A percentile compares a stretch with the other conserved stretches of the same genome.
Conservation (phyloP, 2,888 invertebrate genomes). For the Laspeyria flexula region DNA sequence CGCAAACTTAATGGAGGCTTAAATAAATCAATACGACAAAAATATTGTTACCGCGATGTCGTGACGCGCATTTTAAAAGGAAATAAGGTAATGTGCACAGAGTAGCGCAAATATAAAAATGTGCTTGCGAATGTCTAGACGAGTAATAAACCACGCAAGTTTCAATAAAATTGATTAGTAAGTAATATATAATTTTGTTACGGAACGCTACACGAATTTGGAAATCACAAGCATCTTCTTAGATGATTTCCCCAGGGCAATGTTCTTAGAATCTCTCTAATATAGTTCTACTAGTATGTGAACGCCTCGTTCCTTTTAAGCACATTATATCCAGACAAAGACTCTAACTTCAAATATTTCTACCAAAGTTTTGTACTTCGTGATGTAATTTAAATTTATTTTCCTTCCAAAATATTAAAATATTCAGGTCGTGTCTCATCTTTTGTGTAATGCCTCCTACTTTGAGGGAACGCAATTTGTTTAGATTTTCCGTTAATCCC, state of each 20-base stretch:
- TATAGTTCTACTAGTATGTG: conserved; percentile 2
- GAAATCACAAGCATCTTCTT: conserved; percentile 53
- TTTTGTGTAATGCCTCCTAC: conserved; percentile 20
- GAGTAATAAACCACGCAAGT: conserved; percentile 14
- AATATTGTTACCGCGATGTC: conserved; percentile 11
- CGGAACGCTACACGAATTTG: conserved; percentile 21
- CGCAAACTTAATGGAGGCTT: conserved; percentile 55
- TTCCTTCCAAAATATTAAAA: conserved; percentile 13
- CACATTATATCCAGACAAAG: conserved; percentile 8
- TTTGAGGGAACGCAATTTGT: conserved; percentile 16
- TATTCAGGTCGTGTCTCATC: conserved; percentile 26
- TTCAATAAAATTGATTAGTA: conserved; percentile 12
- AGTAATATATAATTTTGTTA: conserved; percentile 18
- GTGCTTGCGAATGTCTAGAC: conserved; percentile 42
- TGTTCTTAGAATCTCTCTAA: conserved; percentile 34
- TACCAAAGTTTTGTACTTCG: not conserved
- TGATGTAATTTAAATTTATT: conserved; percentile 23
- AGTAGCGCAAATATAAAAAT: conserved; percentile 19
- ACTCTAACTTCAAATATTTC: conserved; percentile 7
- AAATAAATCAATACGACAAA: conserved; percentile 38
- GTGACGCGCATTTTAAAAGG: conserved; percentile 19
- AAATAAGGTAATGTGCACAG: conserved; percentile 8
- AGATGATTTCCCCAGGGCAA: conserved; percentile 67
- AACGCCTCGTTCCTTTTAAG: conserved; percentile 11
- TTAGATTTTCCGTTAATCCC: conserved; percentile 16